These are phyloP conservation scores for Manduca sexta DNA, from an alignment of 1,140 invertebrate genomes.

Conservation along the genomic window DNA sequence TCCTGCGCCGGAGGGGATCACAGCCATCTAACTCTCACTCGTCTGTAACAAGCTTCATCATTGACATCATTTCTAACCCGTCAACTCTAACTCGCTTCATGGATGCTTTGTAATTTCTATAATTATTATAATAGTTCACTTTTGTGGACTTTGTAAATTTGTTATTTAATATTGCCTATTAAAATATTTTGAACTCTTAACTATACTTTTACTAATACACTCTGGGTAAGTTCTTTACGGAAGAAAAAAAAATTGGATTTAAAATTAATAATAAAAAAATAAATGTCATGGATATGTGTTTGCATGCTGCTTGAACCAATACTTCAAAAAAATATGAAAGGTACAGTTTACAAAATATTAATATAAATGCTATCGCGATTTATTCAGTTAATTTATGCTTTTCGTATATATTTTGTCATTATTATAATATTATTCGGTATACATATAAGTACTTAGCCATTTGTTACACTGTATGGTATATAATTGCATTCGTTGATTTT, in stretches of 20 bases:
- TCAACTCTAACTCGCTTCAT: neutral
- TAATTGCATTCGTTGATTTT: no score
- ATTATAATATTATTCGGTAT: no score
- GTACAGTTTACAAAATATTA: no score
- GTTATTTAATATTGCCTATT: neutral
- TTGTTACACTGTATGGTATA: no score
- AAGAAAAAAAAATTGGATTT: no score
- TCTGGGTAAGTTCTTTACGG: no score
- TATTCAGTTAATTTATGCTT: no score
- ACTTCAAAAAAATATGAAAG: no score
- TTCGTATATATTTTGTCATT: no score
- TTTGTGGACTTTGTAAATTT: neutral
- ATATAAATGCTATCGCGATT: neutral
- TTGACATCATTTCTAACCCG: conserved; percentile 1
- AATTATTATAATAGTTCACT: neutral
- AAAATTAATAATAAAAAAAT: conserved; percentile 6
- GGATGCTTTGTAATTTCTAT: neutral
- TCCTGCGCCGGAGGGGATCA: conserved; percentile 53
- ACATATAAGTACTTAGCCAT: neutral
- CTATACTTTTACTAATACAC: no score
- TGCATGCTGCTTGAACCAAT: conserved; percentile 8
- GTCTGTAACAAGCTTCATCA: conserved; percentile 37
- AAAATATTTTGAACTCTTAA: no score
- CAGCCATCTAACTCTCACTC: conserved; percentile 39
- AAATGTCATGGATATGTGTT: conserved; percentile 4